Base-by-base conservation (phyloP, 2,888 invertebrate genomes). In the Siphlonurus alternatus region DNA sequence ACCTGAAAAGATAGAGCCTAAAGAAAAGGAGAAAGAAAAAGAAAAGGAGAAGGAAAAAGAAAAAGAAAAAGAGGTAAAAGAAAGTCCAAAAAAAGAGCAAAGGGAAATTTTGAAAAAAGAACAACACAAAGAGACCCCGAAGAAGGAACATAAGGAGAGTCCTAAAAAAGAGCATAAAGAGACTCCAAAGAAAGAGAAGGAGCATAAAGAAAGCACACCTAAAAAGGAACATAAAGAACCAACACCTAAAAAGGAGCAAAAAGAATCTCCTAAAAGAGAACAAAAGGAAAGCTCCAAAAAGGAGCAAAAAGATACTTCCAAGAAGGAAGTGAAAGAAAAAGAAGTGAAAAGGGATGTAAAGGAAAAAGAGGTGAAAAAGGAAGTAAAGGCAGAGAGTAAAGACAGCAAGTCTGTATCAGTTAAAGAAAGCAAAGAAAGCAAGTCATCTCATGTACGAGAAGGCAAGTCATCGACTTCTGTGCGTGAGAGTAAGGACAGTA, bases 1-100 rank as follows among this genome's bases (percentile, higher is more conserved):
- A 68, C 81, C 81, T 18, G 73, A 72, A 15, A 77, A 76, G 66
- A 75, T 75, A 53, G 63, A 64, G 19, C 23, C 51, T 10, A 53
- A 62, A 53, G 60, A 61, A 7, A 51, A 63, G 19, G 59, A 63
- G 22, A 63, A 65, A 61, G 60, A 65, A 22, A 64, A 65, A 19
- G 65, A 64, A 19, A 61, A 63, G 15, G 25, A 53, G 23, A 65
- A 66, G 15, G 53, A 64, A 24, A 23, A 66, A 64, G 61, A 64
- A 51, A 23, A 56, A 25, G 20, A 10, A 59, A 61, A 63, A 38
- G 20, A 19, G 18, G 23, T 2, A 66, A 64, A 60, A 62, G 62
- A 38, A 23, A 25, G 15, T 20, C 38, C 10, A 66, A 66, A 19
- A 66, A 66, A 54, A 64, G 64, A 54, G 18, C 19, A n/a, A 51